phyloP scores from a whole-genome alignment of 2,797 vertebrate species.

The Hydrocynus forskahlii region DNA sequence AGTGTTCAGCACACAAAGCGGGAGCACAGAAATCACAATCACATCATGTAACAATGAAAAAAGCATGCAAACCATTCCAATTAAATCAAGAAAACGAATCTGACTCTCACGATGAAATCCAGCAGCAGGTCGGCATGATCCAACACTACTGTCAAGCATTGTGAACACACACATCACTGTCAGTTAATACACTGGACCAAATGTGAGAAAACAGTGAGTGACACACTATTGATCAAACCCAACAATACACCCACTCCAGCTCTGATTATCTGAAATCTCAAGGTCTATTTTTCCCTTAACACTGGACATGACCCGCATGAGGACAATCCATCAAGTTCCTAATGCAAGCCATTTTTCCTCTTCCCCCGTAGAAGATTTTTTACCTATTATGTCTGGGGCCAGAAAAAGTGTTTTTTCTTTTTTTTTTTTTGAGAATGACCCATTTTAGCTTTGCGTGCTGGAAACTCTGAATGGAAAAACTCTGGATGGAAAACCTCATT shows the following conservation, averaged over 20 bases:
- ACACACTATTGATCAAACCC: constrained; percentile 72
- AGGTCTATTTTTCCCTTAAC: constrained; percentile 74
- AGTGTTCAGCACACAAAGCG: no score
- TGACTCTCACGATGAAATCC: constrained; percentile 11
- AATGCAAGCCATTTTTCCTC: constrained; percentile 70
- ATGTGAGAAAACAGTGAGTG: constrained; percentile 20
- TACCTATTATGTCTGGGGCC: constrained; percentile 73
- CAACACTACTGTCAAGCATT: constrained; percentile 55
- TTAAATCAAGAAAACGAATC: not conserved
- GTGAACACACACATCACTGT: constrained; percentile 66
- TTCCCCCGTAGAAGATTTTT: constrained; percentile 37
- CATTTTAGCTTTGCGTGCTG: constrained; percentile 78
- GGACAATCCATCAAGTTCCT: constrained; percentile 74
- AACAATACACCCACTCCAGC: constrained; percentile 56
- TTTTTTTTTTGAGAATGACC: constrained; percentile 70
- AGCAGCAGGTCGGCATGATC: not conserved
- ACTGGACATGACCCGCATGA: constrained; percentile 76
- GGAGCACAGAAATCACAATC: not conserved
- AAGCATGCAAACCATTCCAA: not conserved
- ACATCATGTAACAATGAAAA: not conserved
- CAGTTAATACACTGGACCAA: constrained; percentile 64
- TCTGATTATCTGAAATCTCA: constrained; percentile 65
- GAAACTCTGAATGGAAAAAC: constrained; percentile 56
- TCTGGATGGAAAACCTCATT: constrained; percentile 74
- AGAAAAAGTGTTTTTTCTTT: constrained; percentile 55